phyloP scores from a whole-genome alignment of 2,797 vertebrate genomes.

The Rhynchonycteris naso region DNA sequence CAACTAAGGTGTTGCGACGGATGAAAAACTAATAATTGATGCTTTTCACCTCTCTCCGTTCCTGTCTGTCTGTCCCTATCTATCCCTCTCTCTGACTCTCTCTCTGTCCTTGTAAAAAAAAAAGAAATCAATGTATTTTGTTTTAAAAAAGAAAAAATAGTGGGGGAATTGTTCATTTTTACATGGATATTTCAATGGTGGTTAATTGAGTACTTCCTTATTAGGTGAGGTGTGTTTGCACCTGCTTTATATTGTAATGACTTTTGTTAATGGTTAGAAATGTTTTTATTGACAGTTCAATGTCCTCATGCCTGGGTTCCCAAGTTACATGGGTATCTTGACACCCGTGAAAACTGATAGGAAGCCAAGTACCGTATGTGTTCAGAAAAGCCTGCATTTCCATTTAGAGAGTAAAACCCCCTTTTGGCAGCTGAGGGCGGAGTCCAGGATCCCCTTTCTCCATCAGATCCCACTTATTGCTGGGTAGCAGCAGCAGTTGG shows the following conservation, averaged over 20 bases:
- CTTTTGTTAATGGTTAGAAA: neutral
- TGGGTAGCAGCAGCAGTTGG: neutral
- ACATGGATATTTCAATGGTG: neutral
- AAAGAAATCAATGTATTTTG: neutral
- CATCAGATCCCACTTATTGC: neutral
- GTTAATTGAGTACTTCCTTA: neutral
- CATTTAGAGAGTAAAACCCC: neutral
- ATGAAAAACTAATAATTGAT: too few species aligned
- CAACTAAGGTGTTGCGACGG: too few species aligned
- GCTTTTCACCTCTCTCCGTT: too few species aligned
- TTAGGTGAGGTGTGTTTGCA: neutral
- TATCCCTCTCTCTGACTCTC: too few species aligned
- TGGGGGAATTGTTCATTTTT: neutral
- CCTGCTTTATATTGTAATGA: neutral
- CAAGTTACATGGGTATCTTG: neutral
- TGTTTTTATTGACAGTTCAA: neutral
- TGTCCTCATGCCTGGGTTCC: neutral
- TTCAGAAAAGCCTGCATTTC: neutral
- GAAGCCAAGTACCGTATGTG: neutral
- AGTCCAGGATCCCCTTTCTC: neutral
- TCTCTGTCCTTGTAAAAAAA: too few species aligned
- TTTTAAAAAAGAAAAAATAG: constrained; percentile 11
- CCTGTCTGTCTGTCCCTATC: too few species aligned
- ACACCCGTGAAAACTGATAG: neutral
- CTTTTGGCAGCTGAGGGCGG: too few species aligned